Base-by-base conservation (phyloP, 2,888 invertebrate species). In the Gortyna flavago region DNA sequence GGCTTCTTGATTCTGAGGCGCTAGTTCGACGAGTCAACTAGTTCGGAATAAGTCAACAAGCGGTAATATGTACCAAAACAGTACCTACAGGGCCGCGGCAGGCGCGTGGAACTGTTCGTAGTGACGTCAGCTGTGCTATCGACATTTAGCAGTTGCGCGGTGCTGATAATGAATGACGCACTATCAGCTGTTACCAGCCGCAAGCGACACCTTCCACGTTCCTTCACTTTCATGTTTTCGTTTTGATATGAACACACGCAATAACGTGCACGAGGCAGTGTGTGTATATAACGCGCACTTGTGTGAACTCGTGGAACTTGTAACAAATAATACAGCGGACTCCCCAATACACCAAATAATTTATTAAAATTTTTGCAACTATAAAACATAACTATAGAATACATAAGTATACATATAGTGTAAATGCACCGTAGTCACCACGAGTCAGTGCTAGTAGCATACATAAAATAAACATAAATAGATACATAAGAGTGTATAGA, bases 401-500 rank as follows among this genome's bases (percentile, higher is more conserved):
- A 73, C 68, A 77, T 85, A 83, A 81, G 62, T 79, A 77, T 76
- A n/a, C n/a, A n/a, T n/a, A 64, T 80, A 77, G 78, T 83, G 86
- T 92, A 93, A 93, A 93, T 93, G 93, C 93, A 90, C 89, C 89
- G 78, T 54, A 83, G 86, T 77, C 84, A 72, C 85, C 83, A n/a
- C 51, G 83, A 76, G 88, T 89, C 82, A 89, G 89, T 88, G 91
- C 89, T 76, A 85, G 90, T 89, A 76, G 83, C 82, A 81, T 80
- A 87, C 77, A 87, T 78, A 84, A 79, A 61, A 79, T 73, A 75
- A 75, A 84, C 54, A 68, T 78, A 71, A 75, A 85, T 85, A 88
- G 61, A 76, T 79, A 81, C 57, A 75, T 57, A 68, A 38, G 48
- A 75, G 65, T 81, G 57, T 66, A 57, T 72, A 84, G 71, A 78